Evolutionary conservation across 2,113 vertebrate genomes (phyloP).

Genomic region (Myotis yumanensis): DNA sequence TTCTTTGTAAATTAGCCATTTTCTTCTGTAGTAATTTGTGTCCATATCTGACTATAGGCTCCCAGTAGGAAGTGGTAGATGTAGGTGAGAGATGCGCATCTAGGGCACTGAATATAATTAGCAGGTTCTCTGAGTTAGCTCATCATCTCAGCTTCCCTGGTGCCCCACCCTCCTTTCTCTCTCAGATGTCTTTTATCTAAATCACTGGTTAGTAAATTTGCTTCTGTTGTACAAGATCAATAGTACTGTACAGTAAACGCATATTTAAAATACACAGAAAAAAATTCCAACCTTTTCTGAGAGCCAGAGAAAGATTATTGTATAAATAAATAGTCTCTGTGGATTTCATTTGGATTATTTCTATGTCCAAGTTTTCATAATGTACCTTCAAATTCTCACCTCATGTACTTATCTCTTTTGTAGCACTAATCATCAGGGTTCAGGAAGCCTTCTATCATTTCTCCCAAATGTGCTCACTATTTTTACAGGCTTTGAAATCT

Average conservation of each 20-base stretch:
- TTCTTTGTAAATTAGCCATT: background rate
- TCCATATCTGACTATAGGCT: background rate
- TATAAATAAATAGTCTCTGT: background rate
- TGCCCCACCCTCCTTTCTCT: background rate
- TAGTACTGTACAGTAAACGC: background rate
- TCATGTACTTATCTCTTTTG: background rate
- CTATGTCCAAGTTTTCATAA: constrained; percentile 7
- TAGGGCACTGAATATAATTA: background rate
- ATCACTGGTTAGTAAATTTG: background rate
- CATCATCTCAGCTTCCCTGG: background rate
- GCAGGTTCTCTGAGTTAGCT: background rate
- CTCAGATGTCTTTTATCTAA: background rate
- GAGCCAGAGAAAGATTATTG: background rate
- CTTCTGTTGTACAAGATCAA: background rate
- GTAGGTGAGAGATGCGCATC: background rate
- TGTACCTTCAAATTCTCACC: background rate
- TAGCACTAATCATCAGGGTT: background rate
- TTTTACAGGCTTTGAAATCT: background rate
- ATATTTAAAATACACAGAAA: background rate
- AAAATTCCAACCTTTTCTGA: background rate
- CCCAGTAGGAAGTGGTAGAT: background rate
- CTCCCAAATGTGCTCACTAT: background rate
- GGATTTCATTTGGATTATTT: constrained; percentile 26
- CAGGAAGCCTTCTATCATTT: background rate
- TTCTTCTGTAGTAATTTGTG: background rate